Conservation (phyloP, 2,797 vertebrate species). For the Myotis myotis region DNA sequence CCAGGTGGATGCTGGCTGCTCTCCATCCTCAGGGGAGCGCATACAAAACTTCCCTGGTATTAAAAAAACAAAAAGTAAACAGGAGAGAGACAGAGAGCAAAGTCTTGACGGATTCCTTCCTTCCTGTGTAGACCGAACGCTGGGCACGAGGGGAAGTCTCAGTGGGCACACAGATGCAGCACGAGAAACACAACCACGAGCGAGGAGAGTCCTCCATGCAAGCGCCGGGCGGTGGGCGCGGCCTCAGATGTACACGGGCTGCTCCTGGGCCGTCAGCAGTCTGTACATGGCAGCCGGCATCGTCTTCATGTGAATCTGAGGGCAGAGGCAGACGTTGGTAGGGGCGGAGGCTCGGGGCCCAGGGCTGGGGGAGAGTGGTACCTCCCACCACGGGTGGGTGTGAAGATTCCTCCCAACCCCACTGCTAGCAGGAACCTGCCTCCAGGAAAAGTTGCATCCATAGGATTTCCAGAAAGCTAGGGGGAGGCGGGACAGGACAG, state of each 20-base stretch:
- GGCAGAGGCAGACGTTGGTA: neutral
- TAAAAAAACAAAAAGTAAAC: constrained; percentile 12
- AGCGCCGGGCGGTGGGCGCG: neutral
- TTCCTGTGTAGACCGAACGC: constrained; percentile 59
- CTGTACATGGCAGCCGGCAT: constrained; percentile 99
- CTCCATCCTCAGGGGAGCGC: constrained; percentile 52
- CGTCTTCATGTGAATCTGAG: constrained; percentile 98
- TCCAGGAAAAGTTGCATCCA: neutral
- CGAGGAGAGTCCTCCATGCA: constrained; percentile 85
- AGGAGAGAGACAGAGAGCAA: constrained; percentile 55
- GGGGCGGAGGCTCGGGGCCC: fast-evolving
- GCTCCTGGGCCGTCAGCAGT: constrained; percentile 96
- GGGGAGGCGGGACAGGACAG: neutral
- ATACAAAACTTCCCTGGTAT: constrained; percentile 60
- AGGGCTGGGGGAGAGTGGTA: fast-evolving
- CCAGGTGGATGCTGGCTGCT: neutral
- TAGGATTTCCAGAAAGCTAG: neutral
- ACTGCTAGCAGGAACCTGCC: fast-evolving
- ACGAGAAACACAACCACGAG: constrained; percentile 86
- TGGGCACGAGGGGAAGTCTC: constrained; percentile 67
- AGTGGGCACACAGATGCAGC: constrained; percentile 85
- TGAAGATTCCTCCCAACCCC: fast-evolving
- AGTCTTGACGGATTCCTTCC: constrained; percentile 23
- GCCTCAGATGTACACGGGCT: constrained; percentile 88
- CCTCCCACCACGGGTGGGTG: fast-evolving